Base-by-base conservation (phyloP, 2,113 vertebrate species). In the Neotragus moschatus region DNA sequence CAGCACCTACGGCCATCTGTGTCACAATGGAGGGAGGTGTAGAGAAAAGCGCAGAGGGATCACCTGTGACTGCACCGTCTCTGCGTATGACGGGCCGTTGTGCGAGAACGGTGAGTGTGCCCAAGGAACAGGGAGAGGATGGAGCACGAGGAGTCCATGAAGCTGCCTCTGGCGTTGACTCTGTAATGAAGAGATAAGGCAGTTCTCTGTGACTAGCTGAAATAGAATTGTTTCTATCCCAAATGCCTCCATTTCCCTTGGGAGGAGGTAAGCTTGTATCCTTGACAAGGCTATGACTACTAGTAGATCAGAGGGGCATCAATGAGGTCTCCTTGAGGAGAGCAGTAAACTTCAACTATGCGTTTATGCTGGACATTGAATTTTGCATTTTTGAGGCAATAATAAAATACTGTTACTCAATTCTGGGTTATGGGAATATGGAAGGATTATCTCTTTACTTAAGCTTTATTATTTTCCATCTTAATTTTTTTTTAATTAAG, bases 1-100 rank as follows among this genome's bases (percentile, higher is more conserved):
- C 98, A 99, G 99, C 98, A 99, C 99, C 97, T 99, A 99, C 5
- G 99, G 99, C 77, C 99, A 98, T 14, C 98, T 99, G 77, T 99
- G 99, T 94, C 99, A 98, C 90, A 99, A 99, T 88, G 98, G 97
- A 58, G 99, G 99, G 58, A 98, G 91, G 96, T 99, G 99, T 47
- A 98, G 97, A 98, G 99, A 99, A 97, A 98, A 98, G 39, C 86
- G 98, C 88, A 99, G 80, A 84, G 99, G 99, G 93, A 99, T 99
- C 95, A 97, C 98, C 77, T 99, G 99, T 45, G 99, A 99, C 98
- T 99, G 99, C 39, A 96, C 98, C 70, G 98, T 98, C 15, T 99
- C 99, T 39, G 99, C 99, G 0, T 99, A 99, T 73, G 43, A 97
- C 0, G 99, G 99, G 56, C 98, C 99, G 13, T 99, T 99, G 98